Conservation (phyloP, 2,113 vertebrate genomes). For the Gnathonemus echidnorhynchus region DNA sequence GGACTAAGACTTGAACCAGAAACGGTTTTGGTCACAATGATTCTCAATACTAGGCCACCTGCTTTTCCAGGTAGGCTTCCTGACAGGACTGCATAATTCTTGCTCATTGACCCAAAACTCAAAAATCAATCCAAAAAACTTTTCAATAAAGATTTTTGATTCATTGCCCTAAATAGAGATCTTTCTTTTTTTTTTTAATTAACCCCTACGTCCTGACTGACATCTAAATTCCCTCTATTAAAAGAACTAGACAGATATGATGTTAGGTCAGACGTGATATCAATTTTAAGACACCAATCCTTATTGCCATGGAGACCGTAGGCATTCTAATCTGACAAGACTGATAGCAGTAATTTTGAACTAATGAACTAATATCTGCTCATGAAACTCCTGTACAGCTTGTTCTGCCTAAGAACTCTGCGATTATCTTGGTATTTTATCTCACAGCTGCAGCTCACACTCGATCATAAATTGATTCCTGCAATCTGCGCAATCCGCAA, state of each 20-base stretch:
- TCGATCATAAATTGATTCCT: conserved; percentile 5
- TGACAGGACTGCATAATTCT: background rate
- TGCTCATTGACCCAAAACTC: background rate
- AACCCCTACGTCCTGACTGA: conserved; percentile 4
- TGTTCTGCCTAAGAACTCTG: background rate
- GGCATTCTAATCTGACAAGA: conserved; percentile 17
- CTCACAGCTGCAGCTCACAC: background rate
- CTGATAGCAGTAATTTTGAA: conserved; percentile 7
- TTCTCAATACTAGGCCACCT: background rate
- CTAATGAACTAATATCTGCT: conserved; percentile 9
- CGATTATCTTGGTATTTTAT: background rate
- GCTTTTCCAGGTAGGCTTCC: background rate
- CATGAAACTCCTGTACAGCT: background rate
- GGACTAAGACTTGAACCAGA: background rate
- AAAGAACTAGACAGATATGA: background rate
- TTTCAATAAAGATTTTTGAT: background rate
- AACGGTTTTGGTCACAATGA: background rate
- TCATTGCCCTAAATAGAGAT: background rate
- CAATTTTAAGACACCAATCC: conserved; percentile 16
- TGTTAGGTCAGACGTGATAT: conserved; percentile 9
- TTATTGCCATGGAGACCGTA: conserved; percentile 7
- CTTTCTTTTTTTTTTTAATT: background rate
- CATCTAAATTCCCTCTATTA: conserved; percentile 9
- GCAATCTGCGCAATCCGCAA: background rate
- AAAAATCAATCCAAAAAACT: background rate